These are phyloP conservation scores for Stomatorhinus ivindoensis DNA, from an alignment of 2,113 vertebrate genomes.

Conservation along the genomic window DNA sequence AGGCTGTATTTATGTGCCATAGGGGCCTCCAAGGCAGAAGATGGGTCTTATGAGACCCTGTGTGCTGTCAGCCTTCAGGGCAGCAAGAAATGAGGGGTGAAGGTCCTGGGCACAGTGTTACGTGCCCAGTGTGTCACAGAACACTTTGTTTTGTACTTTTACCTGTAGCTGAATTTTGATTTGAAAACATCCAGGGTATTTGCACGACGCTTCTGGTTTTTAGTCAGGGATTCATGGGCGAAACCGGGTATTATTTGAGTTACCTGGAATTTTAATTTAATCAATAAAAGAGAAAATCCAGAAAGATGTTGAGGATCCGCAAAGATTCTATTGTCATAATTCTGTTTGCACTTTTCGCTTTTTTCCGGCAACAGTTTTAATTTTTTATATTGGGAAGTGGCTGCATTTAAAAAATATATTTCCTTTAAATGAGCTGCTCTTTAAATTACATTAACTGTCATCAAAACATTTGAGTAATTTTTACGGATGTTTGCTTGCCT, in stretches of 20 bases:
- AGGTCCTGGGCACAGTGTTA: background rate
- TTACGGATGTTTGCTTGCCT: background rate
- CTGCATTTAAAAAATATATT: background rate
- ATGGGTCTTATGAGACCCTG: conserved; percentile 51
- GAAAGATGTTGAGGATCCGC: background rate
- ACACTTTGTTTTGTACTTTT: background rate
- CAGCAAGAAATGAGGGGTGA: conserved; percentile 16
- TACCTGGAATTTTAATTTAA: background rate
- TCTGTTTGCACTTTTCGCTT: background rate
- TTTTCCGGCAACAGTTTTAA: background rate
- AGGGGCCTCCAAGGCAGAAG: background rate
- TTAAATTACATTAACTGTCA: background rate
- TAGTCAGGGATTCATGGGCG: background rate
- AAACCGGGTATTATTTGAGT: background rate
- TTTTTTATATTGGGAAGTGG: background rate
- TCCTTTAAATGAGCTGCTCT: background rate
- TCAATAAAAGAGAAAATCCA: background rate
- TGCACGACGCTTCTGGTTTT: background rate
- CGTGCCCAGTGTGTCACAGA: background rate
- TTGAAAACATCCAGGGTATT: background rate
- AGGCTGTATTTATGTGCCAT: conserved; percentile 54
- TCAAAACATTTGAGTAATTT: background rate
- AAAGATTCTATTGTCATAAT: background rate
- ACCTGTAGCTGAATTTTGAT: background rate
- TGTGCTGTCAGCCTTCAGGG: conserved; percentile 51